Evolutionary conservation across 64 coral and sea anemone genomes (phyloP).

Genomic region (Actinia tenebrosa): DNA sequence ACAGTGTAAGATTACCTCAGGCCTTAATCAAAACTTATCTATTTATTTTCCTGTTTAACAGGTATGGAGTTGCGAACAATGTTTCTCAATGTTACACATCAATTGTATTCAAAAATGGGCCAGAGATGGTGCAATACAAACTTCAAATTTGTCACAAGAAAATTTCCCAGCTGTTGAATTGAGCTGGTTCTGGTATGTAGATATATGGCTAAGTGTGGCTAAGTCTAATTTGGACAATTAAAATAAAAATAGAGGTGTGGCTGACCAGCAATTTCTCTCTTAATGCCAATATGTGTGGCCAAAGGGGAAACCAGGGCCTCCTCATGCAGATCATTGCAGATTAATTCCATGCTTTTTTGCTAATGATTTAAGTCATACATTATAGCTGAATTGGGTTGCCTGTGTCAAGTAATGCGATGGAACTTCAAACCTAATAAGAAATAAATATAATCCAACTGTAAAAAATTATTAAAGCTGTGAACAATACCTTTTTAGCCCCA

Average conservation of each 20-base stretch:
- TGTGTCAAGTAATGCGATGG: not conserved
- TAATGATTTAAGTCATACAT: not conserved
- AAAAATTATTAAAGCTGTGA: not conserved
- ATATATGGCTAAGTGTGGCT: too few relatives aligned
- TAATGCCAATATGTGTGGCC: too few relatives aligned
- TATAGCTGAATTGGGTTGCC: not conserved
- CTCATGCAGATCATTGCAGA: too few relatives aligned
- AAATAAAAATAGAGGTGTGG: too few relatives aligned
- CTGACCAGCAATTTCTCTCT: too few relatives aligned
- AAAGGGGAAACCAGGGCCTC: too few relatives aligned
- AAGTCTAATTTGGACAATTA: too few relatives aligned
- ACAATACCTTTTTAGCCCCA: constrained; percentile 53
- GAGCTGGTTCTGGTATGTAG: constrained; percentile 72
- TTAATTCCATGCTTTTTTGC: too few relatives aligned
- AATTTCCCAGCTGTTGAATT: constrained; percentile 37
- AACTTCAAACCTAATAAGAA: not conserved
- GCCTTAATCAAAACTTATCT: not conserved
- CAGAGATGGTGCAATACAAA: constrained; percentile 61
- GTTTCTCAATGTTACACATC: constrained; percentile 66
- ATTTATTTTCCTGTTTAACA: constrained; percentile 16
- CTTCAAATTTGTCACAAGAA: constrained; percentile 50
- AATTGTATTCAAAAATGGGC: constrained; percentile 94
- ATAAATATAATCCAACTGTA: not conserved
- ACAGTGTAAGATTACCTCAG: not conserved
- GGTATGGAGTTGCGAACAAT: constrained; percentile 91